Base-by-base conservation (phyloP, 2,888 invertebrate species). In the Hecatera dysodea region DNA sequence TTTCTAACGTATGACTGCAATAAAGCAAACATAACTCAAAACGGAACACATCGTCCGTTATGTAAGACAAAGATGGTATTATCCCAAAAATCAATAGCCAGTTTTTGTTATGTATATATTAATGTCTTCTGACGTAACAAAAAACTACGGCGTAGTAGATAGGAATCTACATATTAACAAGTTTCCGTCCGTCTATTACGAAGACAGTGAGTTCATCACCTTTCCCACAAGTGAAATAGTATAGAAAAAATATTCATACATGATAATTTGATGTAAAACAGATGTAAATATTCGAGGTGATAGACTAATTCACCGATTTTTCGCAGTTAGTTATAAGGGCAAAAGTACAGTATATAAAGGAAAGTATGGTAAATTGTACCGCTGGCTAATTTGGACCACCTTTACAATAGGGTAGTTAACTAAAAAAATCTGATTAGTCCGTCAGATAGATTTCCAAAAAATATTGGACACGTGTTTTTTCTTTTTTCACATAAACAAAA, bases 211-310 rank as follows among this genome's bases (percentile, higher is more conserved):
- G 84, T 85, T 85, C 80, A 75, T 55, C 50, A 85, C 85, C 83
- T 84, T 85, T 77, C 72, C 73, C 57, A 66, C 69, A 27, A 78
- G 46, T 74, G 33, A 78, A 82, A 82, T 72, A 71, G 72, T 74
- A 78, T 77, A 77, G 83, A 85, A 87, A 83, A 78, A 81, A 78
- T 85, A 84, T 80, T 85, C 81, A 84, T 85, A 59, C 36, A 87
- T 87, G 83, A 74, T 81, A 87, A 87, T 79, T 48, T 50, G 33
- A 81, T 79, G 77, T 2, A 72, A 86, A 84, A 59, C 11, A 17
- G 0, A 78, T 82, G 69, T 69, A 69, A 77, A 76, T 79, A 63
- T 67, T 75, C 56, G 57, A 66, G 22, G 39, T 57, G 39, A 46
- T 29, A 65, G 29, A 67, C 50, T 62, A 69, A 64, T 67, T 80